A percentile compares a stretch with the other conserved stretches of the same genome.
These are phyloP conservation scores for Hippoglossus stenolepis DNA, from an alignment of 2,113 vertebrate genomes.

Conservation along the genomic window DNA sequence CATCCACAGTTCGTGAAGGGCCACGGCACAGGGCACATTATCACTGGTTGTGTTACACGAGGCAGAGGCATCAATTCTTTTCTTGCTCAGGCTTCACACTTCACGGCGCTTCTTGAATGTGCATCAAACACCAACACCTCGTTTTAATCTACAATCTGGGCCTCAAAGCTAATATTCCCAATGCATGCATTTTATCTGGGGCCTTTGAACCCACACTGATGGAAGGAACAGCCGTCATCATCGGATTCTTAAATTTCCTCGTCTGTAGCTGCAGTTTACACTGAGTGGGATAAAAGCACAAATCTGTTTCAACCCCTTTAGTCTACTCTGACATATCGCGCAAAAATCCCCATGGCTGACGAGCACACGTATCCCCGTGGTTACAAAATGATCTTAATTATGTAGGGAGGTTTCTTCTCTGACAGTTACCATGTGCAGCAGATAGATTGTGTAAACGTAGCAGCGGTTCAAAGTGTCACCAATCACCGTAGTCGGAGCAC, in stretches of 20 bases:
- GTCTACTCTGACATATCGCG: neutral
- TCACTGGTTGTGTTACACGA: neutral
- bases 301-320: neutral
- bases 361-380: neutral
- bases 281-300: neutral
- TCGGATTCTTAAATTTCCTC: neutral
- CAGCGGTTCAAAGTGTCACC: slow-evolving; percentile 15
- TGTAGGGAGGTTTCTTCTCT: neutral
- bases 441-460: slow-evolving; percentile 8
- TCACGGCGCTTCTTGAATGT: neutral
- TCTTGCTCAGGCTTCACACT: slow-evolving; percentile 8
- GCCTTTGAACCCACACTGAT: neutral
- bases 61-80: slow-evolving; percentile 13
- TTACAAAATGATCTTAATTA: slow-evolving; percentile 12
- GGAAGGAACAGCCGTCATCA: neutral
- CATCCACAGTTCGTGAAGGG: neutral
- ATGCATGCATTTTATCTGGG: neutral
- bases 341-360: neutral
- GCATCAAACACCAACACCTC: too few relatives aligned
- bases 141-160: too few relatives aligned
- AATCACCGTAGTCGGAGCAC: neutral
- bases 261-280: neutral
- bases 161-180: neutral
- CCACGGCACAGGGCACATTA: neutral
- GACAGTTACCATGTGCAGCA: slow-evolving; percentile 1